Conservation (phyloP, 2,888 invertebrate species). For the Liposcelis brunnea region DNA sequence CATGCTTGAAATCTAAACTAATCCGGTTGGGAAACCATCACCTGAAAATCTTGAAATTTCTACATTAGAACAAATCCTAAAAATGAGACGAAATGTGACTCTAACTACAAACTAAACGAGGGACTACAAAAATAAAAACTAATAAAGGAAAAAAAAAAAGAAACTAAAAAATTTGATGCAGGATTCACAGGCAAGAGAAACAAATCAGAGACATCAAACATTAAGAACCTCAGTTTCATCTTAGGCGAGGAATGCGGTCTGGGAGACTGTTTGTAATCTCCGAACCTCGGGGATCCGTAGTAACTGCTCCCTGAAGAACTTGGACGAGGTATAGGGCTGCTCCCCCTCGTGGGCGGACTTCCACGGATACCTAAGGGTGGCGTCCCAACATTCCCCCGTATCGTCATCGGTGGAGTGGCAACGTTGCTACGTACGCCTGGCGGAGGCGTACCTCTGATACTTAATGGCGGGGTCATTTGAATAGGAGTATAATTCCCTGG, state of each 20-base stretch:
- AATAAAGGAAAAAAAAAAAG: conserved; percentile 11
- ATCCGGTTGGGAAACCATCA: conserved; percentile 13
- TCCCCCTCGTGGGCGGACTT: conserved; percentile 11
- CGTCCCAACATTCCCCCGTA: not conserved
- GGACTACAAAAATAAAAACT: conserved; percentile 11
- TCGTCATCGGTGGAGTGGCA: not conserved
- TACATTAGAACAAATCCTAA: conserved; percentile 18
- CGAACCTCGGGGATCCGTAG: conserved; percentile 28
- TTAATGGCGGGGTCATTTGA: conserved; percentile 51
- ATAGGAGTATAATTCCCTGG: conserved; percentile 31
- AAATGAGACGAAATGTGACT: conserved; percentile 17
- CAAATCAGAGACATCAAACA: conserved; percentile 18
- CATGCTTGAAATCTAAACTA: too few relatives aligned
- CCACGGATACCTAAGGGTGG: conserved; percentile 1
- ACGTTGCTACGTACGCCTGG: conserved; percentile 21
- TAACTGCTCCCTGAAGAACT: conserved; percentile 15
- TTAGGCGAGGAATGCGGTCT: conserved; percentile 71
- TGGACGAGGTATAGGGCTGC: conserved; percentile 15
- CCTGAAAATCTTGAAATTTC: conserved; percentile 15
- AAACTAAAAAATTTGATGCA: conserved; percentile 18
- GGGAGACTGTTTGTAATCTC: conserved; percentile 35
- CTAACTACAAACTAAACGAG: not conserved
- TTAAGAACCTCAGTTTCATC: conserved; percentile 71
- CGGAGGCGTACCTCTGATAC: conserved; percentile 29
- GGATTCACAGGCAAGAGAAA: conserved; percentile 19